Evolutionary conservation across 92 coral and sea anemone species (phyloP), one percentile per base, ranked within the genome.

Genomic region (Actinernus sp.): DNA sequence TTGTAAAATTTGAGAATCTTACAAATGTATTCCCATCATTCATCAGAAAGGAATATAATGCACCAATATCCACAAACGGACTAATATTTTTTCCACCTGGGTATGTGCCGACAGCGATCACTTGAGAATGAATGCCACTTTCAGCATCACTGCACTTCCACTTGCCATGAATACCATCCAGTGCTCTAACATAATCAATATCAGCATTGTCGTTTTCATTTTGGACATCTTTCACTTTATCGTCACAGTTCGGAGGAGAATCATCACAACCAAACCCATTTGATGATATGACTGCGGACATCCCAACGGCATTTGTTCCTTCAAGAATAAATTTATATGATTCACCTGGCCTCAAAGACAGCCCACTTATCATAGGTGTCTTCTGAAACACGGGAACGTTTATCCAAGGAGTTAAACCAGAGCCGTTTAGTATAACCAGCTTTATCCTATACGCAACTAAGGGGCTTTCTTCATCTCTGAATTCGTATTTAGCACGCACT

Each of bases 281-380:
- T n/a, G 92, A 65, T 46, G 46, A 68, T n/a, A 60, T 74, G 4
- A 71, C 36, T 17, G 90, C 31, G 43, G 70, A 77, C 12, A 87
- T 51, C 13, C 90, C 90, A 0, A 77, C 97, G 5, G 97, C 93
- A 48, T 91, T 91, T 0, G 91, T 87, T 39, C 93, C 97, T 17
- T 80, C 75, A 5, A 91, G 58, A 6, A 69, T 56, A 24, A 81
- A 49, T 16, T 68, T 61, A 39, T 91, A 91, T 9, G 31, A 12
- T 11, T 49, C 53, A 20, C 97, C 97, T 10, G 84, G 57, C 4
- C 22, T 23, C 14, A 91, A 66, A 31, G 49, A 50, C 31, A 91
- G 80, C 12, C 83, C 77, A n/a, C 74, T 80, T 8, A 91, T 76
- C 51, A 87, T 58, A 0, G 97, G 93, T 17, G 75, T 68, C 46